phyloP scores from a whole-genome alignment of 2,888 invertebrate genomes.

The Lasius platythorax region DNA sequence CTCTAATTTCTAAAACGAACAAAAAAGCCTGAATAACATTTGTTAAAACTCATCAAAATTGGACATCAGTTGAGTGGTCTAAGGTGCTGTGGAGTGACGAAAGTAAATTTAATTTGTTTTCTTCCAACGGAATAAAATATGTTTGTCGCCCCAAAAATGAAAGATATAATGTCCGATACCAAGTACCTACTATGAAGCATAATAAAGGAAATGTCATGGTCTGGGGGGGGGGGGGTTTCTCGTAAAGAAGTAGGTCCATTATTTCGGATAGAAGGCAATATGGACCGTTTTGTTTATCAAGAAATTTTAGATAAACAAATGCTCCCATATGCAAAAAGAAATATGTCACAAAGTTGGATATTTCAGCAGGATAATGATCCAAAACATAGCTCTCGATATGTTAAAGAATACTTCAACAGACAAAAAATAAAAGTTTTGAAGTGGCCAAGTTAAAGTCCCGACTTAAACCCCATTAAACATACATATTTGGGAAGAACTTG shows the following conservation, averaged over 20 bases:
- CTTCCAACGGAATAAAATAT: not conserved
- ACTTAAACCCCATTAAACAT: not conserved
- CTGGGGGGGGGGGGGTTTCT: too few species aligned
- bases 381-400: not conserved
- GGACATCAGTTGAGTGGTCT: too few species aligned
- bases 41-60: too few species aligned
- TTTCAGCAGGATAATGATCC: not conserved
- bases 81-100: too few species aligned
- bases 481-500: not conserved
- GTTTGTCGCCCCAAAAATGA: not conserved
- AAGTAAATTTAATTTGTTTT: too few species aligned
- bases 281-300: not conserved
- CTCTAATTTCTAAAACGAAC: too few species aligned
- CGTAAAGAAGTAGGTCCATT: too few species aligned
- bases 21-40: too few species aligned
- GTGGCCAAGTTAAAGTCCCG: not conserved
- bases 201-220: not conserved
- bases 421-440: not conserved
- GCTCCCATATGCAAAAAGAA: not conserved
- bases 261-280: too few species aligned
- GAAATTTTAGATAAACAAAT: not conserved
- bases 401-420: not conserved
- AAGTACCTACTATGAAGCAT: not conserved
- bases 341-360: not conserved
- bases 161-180: not conserved